These are phyloP conservation scores for Drepana arcuata DNA, from an alignment of 1,140 invertebrate genomes.

Conservation along the genomic window DNA sequence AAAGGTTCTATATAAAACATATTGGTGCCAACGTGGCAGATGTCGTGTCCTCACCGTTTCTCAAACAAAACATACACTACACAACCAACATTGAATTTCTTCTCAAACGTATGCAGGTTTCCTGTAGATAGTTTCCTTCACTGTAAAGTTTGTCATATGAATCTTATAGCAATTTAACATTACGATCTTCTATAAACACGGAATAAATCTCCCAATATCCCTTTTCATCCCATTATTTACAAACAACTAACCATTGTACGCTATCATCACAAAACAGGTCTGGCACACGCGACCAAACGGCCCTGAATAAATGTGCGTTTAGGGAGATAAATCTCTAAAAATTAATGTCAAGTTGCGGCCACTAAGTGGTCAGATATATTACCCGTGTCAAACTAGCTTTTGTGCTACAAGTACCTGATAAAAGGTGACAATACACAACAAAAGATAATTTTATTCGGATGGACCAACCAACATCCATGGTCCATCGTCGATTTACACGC, in stretches of 20 bases:
- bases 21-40: too few species aligned
- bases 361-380: slow-evolving; percentile 52
- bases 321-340: slow-evolving; percentile 55
- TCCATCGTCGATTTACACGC: slow-evolving; percentile 43
- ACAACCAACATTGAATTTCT: too few species aligned
- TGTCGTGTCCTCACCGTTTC: too few species aligned
- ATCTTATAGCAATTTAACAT: too few species aligned
- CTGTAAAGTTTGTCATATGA: too few species aligned
- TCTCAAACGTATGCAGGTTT: too few species aligned
- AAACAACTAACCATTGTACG: slow-evolving; percentile 18
- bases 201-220: slow-evolving; percentile 20
- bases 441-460: too few species aligned
- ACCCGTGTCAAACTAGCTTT: slow-evolving; percentile 45
- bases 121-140: too few species aligned
- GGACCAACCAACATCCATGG: slow-evolving; percentile 57
- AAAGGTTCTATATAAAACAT: too few species aligned
- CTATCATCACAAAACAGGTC: slow-evolving; percentile 28
- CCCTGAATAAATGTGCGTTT: slow-evolving; percentile 31
- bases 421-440: too few species aligned
- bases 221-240: slow-evolving; percentile 31
- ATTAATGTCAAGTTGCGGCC: slow-evolving; percentile 40
- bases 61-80: too few species aligned
- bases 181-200: too few species aligned
- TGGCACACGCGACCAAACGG: slow-evolving; percentile 38
- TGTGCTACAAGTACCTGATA: slow-evolving; percentile 43